Evolutionary conservation across 2,888 invertebrate species (phyloP).

Genomic region (Spicauda simplicius): DNA sequence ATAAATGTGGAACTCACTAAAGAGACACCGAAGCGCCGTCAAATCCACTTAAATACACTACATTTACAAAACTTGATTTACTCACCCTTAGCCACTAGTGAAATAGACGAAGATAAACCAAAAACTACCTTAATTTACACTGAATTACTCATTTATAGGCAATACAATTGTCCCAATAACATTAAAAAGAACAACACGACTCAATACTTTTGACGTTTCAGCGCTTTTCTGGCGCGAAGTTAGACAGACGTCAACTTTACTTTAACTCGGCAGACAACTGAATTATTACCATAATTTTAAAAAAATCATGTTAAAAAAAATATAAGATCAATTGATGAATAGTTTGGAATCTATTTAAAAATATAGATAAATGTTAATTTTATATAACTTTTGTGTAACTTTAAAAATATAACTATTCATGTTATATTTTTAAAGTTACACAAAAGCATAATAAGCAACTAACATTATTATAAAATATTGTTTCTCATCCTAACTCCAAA

Average conservation of each 20-base stretch:
- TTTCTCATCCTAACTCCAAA: too few relatives aligned
- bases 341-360: too few relatives aligned
- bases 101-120: neutral
- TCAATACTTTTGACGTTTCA: constrained; percentile 30
- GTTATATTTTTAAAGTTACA: too few relatives aligned
- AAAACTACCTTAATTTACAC: neutral
- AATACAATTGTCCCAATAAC: neutral
- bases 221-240: constrained; percentile 71
- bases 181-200: constrained; percentile 1
- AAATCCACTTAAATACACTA: neutral
- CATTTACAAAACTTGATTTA: neutral
- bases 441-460: too few relatives aligned
- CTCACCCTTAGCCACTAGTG: neutral
- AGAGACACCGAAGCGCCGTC: neutral
- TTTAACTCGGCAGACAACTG: too few relatives aligned
- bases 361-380: too few relatives aligned
- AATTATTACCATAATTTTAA: too few relatives aligned
- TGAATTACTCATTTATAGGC: neutral
- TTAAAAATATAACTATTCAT: too few relatives aligned
- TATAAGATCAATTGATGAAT: too few relatives aligned
- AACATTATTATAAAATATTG: too few relatives aligned
- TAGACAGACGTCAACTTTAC: constrained; percentile 39
- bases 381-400: too few relatives aligned
- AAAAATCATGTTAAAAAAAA: too few relatives aligned
- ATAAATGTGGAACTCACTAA: neutral